Base-by-base conservation (phyloP, 2,797 vertebrate species). In the Alectoris magna region DNA sequence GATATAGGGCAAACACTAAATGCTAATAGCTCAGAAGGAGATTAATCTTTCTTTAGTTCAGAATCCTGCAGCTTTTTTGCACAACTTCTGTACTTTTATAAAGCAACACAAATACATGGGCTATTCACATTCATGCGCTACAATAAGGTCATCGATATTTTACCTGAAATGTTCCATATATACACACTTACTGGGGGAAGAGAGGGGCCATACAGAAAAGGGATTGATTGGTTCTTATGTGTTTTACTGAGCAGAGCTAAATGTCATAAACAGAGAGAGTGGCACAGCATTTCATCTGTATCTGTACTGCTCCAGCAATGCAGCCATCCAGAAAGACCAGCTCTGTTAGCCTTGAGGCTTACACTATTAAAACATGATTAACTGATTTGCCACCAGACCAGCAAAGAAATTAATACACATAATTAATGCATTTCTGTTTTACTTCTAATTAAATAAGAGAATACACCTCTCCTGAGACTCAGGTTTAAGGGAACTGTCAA, bases 351-450 rank as follows among this genome's bases (percentile, higher is more conserved):
- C 87, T 67, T 59, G 51, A 66, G 92, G 79, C 76, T 80, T 75
- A 83, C 36, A 53, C 63, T 68, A 83, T 73, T 94, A 95, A 89
- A 93, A 93, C 41, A 72, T 34, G 91, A 94, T 95, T 88, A 93
- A 95, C 31, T 95, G 88, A 95, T 92, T 91, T 87, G 87, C 80
- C 74, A 87, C 49, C 78, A 58, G 58, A 94, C 63, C 14, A 11
- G 56, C 56, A 78, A 92, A 59, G 48, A 95, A 92, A 85, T 83
- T 67, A 93, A 91, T 63, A 69, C 55, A 94, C 19, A 36, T 80
- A 91, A 93, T 64, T 82, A 70, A 75, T 58, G 76, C 75, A 75
- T 69, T 89, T 87, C 82, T 82, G 58, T 92, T 95, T 95, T 62
- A 85, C 44, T 81, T 87, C 74, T 69, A 90, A 93, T 90, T 92